These are phyloP conservation scores for Spicauda simplicius DNA, from an alignment of 2,888 invertebrate species.

Conservation along the genomic window DNA sequence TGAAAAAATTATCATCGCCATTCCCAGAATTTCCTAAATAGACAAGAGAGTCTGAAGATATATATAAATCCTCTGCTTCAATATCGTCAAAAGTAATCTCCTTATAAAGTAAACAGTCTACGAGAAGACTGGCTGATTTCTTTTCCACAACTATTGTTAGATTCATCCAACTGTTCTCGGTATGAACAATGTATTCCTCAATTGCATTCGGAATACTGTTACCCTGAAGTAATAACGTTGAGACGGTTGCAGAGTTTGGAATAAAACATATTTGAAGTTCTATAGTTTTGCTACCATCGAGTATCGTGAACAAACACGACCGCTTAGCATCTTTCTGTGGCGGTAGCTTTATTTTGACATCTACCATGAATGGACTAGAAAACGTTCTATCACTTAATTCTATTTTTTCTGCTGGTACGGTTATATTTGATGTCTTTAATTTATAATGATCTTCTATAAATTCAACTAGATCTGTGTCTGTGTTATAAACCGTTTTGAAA, in stretches of 20 bases:
- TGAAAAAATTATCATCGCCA: background rate
- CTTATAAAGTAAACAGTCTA: background rate
- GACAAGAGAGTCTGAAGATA: background rate
- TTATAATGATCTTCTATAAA: background rate
- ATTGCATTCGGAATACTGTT: conserved; percentile 16
- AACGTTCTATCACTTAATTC: conserved; percentile 1
- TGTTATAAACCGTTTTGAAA: background rate
- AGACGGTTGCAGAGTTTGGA: conserved; percentile 14
- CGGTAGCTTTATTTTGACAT: background rate
- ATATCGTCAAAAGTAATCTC: background rate
- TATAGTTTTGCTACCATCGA: conserved; percentile 32
- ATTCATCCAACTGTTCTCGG: background rate
- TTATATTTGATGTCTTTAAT: conserved; percentile 9
- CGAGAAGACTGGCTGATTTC: background rate
- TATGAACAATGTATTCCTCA: background rate
- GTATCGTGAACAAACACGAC: conserved; percentile 61
- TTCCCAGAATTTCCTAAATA: conserved; percentile 21
- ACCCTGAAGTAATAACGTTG: conserved; percentile 45
- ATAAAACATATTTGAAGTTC: conserved; percentile 54
- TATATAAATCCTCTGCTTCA: background rate
- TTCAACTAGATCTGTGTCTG: conserved; percentile 32
- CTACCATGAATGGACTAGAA: conserved; percentile 8
- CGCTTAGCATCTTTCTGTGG: conserved; percentile 15
- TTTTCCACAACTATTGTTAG: background rate
- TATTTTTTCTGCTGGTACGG: conserved; percentile 4